Percentiles rank a stretch among this genome's conserved stretches.
Evolutionary conservation across 2,797 vertebrate genomes (phyloP).

Genomic region (Coilia nasus): DNA sequence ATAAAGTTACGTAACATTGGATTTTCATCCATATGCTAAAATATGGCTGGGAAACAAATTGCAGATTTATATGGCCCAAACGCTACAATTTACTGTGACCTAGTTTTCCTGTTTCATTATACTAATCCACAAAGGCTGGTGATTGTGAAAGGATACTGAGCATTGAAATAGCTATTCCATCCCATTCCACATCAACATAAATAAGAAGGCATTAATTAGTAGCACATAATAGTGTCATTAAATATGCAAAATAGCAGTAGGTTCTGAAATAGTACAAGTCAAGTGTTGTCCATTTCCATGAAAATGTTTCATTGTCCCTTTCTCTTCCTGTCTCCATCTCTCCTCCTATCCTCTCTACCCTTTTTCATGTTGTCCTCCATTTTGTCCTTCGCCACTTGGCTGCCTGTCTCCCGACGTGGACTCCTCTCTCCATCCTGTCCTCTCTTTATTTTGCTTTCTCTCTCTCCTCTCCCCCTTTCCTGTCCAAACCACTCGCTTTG

Average conservation of each 20-base stretch:
- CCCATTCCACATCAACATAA: neutral
- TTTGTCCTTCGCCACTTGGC: neutral
- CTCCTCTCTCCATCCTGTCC: neutral
- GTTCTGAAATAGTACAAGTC: neutral
- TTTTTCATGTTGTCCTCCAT: neutral
- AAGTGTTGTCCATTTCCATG: slow-evolving; percentile 21
- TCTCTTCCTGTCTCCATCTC: neutral
- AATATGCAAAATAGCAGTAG: slow-evolving; percentile 18
- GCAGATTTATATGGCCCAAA: neutral
- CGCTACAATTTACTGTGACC: neutral
- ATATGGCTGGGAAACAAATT: neutral
- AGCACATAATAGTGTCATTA: neutral
- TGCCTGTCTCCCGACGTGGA: neutral
- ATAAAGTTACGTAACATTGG: neutral
- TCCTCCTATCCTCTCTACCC: neutral
- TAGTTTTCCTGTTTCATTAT: neutral
- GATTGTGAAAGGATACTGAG: neutral
- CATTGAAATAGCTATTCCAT: neutral
- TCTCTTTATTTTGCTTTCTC: neutral
- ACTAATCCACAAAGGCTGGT: neutral
- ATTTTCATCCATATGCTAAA: slow-evolving; percentile 19
- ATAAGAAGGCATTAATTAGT: neutral
- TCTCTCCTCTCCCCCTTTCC: neutral
- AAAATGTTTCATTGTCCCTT: slow-evolving; percentile 24
- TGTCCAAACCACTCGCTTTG: neutral